phyloP scores from a whole-genome alignment of 23 tunicate genomes.

The Styela plicata region DNA sequence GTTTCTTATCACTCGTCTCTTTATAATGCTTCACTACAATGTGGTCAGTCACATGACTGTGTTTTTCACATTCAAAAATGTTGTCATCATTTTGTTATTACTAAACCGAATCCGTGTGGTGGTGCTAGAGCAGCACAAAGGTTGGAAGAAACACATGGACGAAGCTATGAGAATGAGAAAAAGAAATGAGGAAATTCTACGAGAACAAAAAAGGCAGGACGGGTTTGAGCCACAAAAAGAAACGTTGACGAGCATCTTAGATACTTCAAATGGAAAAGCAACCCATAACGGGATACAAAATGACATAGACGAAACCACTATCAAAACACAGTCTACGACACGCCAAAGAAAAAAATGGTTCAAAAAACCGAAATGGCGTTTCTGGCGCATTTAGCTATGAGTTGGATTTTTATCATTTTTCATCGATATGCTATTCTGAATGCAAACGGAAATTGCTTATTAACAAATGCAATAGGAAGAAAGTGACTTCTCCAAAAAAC shows the following conservation, averaged over 20 bases:
- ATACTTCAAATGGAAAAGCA: not conserved
- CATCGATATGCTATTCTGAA: too few species aligned
- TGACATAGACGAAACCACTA: not conserved
- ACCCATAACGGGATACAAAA: not conserved
- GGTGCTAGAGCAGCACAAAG: constrained; percentile 32
- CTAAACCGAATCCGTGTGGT: constrained; percentile 76
- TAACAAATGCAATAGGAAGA: too few species aligned
- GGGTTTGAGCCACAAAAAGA: not conserved
- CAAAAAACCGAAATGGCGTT: constrained; percentile 32
- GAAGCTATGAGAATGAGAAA: constrained; percentile 25
- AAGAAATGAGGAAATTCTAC: constrained; percentile 22
- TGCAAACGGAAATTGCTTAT: too few species aligned
- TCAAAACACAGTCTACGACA: not conserved
- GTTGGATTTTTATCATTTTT: too few species aligned
- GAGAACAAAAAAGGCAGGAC: constrained; percentile 15
- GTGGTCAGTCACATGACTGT: constrained; percentile 88
- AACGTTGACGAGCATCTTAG: not conserved
- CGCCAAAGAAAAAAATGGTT: constrained; percentile 5
- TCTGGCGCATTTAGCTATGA: constrained; percentile 10
- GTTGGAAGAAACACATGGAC: constrained; percentile 56
- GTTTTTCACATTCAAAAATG: constrained; percentile 76
- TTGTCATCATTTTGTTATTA: constrained; percentile 62
- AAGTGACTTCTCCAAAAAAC: too few species aligned
- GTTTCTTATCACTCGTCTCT: constrained; percentile 61
- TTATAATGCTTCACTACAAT: constrained; percentile 62